phyloP scores from a whole-genome alignment of 2,888 invertebrate genomes.

The Rhorus exstirpatorius region DNA sequence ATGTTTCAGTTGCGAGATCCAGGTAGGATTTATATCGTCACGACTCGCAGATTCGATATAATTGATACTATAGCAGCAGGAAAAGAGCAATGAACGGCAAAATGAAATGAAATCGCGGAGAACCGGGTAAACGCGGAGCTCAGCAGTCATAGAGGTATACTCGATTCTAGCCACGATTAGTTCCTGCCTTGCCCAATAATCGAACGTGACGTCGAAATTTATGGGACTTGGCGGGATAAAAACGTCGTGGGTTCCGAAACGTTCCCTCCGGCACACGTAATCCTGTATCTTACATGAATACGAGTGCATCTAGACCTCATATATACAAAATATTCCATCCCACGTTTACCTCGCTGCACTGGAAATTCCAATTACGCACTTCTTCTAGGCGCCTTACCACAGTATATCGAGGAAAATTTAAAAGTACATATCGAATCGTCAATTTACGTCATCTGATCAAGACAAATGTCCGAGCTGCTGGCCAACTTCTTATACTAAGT shows the following conservation, averaged over 20 bases:
- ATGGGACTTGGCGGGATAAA: slow-evolving; percentile 43
- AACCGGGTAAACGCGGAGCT: slow-evolving; percentile 23
- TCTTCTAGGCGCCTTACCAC: slow-evolving; percentile 20
- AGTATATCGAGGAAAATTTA: slow-evolving; percentile 23
- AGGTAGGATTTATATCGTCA: slow-evolving; percentile 61
- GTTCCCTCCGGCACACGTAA: slow-evolving; percentile 40
- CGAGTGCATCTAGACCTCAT: slow-evolving; percentile 31
- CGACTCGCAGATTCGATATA: slow-evolving; percentile 76
- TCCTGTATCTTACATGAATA: slow-evolving; percentile 38
- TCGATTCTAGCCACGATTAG: slow-evolving; percentile 63
- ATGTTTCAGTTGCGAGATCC: slow-evolving; percentile 45
- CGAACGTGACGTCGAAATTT: slow-evolving; percentile 61
- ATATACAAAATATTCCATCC: slow-evolving; percentile 28
- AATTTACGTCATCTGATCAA: slow-evolving; percentile 15
- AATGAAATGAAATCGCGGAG: slow-evolving; percentile 64
- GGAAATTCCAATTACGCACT: slow-evolving; percentile 48
- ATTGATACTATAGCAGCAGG: slow-evolving; percentile 78
- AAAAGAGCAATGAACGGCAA: slow-evolving; percentile 62
- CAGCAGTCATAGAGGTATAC: slow-evolving; percentile 28
- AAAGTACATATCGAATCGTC: slow-evolving; percentile 43
- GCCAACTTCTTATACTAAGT: slow-evolving; percentile 12
- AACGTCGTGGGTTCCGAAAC: slow-evolving; percentile 55
- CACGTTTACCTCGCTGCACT: slow-evolving; percentile 37
- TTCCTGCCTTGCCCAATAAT: slow-evolving; percentile 70
- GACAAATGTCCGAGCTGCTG: slow-evolving; percentile 12